A percentile compares a stretch with the other conserved stretches of the same genome.
Conservation (phyloP, 1,140 invertebrate genomes). For the Diorhabda sublineata region DNA sequence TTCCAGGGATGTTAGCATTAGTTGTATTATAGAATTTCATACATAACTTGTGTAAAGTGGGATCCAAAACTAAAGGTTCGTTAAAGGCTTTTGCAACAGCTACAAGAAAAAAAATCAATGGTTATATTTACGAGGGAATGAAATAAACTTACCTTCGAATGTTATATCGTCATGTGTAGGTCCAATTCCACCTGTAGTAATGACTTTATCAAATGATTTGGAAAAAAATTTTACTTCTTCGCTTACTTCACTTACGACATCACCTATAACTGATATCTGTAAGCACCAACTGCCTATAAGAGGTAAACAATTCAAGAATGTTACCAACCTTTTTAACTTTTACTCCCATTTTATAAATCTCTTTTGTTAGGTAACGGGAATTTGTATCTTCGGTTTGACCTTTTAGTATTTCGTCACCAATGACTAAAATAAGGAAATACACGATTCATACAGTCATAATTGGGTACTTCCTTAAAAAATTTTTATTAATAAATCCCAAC, state of each 20-base stretch:
- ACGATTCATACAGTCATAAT: not conserved
- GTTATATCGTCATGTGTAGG: slow-evolving; percentile 85
- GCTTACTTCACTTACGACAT: slow-evolving; percentile 66
- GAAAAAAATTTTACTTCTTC: slow-evolving; percentile 66
- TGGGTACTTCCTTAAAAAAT: slow-evolving; percentile 7
- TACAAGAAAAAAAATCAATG: slow-evolving; percentile 33
- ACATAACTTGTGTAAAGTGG: slow-evolving; percentile 58
- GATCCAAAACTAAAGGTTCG: slow-evolving; percentile 55
- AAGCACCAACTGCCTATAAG: slow-evolving; percentile 27
- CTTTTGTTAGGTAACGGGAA: slow-evolving; percentile 63
- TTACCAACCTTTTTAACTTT: slow-evolving; percentile 57
- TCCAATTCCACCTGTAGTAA: slow-evolving; percentile 78
- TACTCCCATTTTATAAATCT: slow-evolving; percentile 63
- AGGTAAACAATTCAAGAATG: slow-evolving; percentile 7
- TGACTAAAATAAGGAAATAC: slow-evolving; percentile 50
- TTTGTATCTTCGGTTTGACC: slow-evolving; percentile 73
- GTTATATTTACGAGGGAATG: not conserved
- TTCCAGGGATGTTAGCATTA: slow-evolving; percentile 46
- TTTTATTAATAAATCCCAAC: slow-evolving; percentile 20
- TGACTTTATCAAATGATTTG: slow-evolving; percentile 58
- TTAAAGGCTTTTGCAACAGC: slow-evolving; percentile 67
- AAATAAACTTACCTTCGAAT: slow-evolving; percentile 57
- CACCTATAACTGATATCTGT: slow-evolving; percentile 66
- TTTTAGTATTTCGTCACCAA: slow-evolving; percentile 84
- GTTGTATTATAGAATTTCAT: slow-evolving; percentile 46